Conservation (phyloP, 2,797 vertebrate species). For the Centropyge bicolor region DNA sequence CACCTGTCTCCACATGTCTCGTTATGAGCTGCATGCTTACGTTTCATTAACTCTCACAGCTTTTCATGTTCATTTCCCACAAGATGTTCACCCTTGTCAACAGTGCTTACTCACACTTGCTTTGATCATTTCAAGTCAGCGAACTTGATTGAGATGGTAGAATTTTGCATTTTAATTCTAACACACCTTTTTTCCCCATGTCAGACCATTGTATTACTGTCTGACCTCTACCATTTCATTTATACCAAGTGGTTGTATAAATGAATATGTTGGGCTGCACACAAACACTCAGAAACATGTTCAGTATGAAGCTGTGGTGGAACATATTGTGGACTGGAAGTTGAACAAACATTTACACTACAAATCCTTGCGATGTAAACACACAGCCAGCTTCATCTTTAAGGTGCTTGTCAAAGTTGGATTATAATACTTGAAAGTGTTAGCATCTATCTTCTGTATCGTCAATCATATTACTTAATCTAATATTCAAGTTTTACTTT, state of each 20-base stretch:
- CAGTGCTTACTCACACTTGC: neutral
- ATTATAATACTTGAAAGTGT: neutral
- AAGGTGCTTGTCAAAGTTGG: constrained; percentile 16
- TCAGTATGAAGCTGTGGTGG: neutral
- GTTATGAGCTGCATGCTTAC: constrained; percentile 47
- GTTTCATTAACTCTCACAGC: constrained; percentile 21
- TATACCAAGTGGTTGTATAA: neutral
- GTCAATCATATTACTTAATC: constrained; percentile 9
- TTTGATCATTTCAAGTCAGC: constrained; percentile 11
- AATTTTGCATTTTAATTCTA: constrained; percentile 25
- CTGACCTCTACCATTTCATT: constrained; percentile 4
- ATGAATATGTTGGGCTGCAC: constrained; percentile 1
- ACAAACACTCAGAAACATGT: constrained; percentile 1
- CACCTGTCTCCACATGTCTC: constrained; percentile 65
- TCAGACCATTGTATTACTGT: neutral
- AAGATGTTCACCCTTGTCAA: constrained; percentile 12
- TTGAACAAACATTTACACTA: constrained; percentile 31
- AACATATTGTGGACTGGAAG: constrained; percentile 1
- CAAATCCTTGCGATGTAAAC: constrained; percentile 9
- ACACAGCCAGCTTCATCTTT: neutral
- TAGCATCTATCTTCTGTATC: constrained; percentile 14
- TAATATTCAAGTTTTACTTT: constrained; percentile 13
- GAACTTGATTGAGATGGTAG: neutral
- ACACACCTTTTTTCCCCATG: constrained; percentile 15
- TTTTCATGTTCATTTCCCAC: constrained; percentile 34